Evolutionary conservation across 2,797 vertebrate species (phyloP).

Genomic region (Melanotaenia nigrans): DNA sequence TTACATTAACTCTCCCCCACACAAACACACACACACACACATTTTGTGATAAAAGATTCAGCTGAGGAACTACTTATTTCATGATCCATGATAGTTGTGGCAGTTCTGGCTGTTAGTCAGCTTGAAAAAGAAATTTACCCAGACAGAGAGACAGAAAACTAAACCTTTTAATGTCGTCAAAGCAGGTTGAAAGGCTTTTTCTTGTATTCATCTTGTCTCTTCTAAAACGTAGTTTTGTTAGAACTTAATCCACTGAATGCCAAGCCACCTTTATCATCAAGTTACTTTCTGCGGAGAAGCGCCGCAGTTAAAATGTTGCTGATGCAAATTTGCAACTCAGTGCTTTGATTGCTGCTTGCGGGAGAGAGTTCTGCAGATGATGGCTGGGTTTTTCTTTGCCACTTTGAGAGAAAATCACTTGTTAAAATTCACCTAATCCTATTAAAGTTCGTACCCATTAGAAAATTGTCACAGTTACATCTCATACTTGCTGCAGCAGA

Average conservation of each 20-base stretch:
- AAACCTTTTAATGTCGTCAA: conserved; percentile 9
- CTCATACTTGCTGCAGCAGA: conserved; percentile 7
- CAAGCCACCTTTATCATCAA: conserved; percentile 39
- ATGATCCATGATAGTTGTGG: conserved; percentile 19
- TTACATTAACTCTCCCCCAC: conserved; percentile 3
- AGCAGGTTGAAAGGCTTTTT: conserved; percentile 15
- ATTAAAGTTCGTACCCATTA: background rate
- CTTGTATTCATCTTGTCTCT: conserved; percentile 15
- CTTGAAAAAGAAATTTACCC: background rate
- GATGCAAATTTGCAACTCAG: conserved; percentile 37
- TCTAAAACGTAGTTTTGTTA: conserved; percentile 22
- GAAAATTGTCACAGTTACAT: background rate
- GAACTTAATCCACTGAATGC: conserved; percentile 13
- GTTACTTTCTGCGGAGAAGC: conserved; percentile 27
- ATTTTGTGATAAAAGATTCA: conserved; percentile 31
- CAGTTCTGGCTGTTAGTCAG: conserved; percentile 2
- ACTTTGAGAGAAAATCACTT: background rate
- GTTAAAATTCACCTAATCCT: conserved; percentile 3
- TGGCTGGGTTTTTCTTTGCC: background rate
- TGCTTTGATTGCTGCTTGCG: conserved; percentile 22
- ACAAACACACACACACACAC: background rate
- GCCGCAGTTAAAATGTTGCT: conserved; percentile 18
- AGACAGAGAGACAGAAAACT: conserved; percentile 1
- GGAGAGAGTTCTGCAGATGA: conserved; percentile 16
- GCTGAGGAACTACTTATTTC: conserved; percentile 22